Base-by-base conservation (phyloP, 2,888 invertebrate genomes). In the Aspidapion aeneum region DNA sequence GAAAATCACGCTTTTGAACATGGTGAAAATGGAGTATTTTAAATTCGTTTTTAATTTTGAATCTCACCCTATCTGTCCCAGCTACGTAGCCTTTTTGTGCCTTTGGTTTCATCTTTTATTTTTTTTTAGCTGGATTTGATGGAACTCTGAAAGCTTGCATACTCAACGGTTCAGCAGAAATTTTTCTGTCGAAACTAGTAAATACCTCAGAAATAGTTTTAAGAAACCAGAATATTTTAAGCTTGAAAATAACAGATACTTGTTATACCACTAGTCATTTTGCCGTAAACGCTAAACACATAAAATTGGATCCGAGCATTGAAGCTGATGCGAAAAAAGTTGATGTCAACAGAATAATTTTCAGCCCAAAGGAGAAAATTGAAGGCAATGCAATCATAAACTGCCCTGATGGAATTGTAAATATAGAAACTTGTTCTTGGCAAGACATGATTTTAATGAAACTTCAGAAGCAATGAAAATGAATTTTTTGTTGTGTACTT, bases 81-180 rank as follows among this genome's bases (percentile, higher is more conserved):
- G n/a, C n/a, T n/a, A n/a, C n/a, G n/a, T n/a, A n/a, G n/a, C n/a
- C n/a, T n/a, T n/a, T n/a, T n/a, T n/a, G n/a, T n/a, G n/a, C n/a
- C n/a, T n/a, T n/a, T n/a, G n/a, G n/a, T n/a, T n/a, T n/a, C n/a
- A n/a, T n/a, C n/a, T n/a, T n/a, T n/a, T n/a, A n/a, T n/a, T n/a
- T n/a, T n/a, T n/a, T 74, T 74, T 63, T 64, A 80, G 80, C 73
- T 65, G 77, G 79, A 54, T 74, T 80, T 60, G 80, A 80, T 70
- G 80, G 80, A 9, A 73, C 74, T 21, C 64, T 79, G 17, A 70
- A 72, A 35, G 72, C 76, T 1, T 60, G 69, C 9, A 57, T 79
- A 57, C 72, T 71, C 58, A 49, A 61, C 12, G 78, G 78, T 50
- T 62, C 69, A 55, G 74, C 76, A 1, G 74, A 77, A 65, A 74